These are phyloP conservation scores for Phaethornis superciliosus DNA, from an alignment of 2,113 vertebrate species.

Conservation along the genomic window DNA sequence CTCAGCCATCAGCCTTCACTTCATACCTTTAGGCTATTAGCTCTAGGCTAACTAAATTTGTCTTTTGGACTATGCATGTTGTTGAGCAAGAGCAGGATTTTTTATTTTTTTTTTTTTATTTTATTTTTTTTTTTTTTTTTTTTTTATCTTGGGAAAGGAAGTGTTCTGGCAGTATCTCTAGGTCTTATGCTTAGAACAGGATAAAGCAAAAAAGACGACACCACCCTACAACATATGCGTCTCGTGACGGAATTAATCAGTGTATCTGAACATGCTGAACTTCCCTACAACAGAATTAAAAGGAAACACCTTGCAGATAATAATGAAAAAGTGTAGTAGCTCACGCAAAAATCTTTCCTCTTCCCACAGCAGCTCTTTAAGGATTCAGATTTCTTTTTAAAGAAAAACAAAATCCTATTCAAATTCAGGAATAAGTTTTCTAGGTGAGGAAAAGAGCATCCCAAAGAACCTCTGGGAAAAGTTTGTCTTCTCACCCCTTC, in stretches of 20 bases:
- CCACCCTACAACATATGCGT: constrained; percentile 45
- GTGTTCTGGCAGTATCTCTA: constrained; percentile 55
- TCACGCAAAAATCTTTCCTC: constrained; percentile 58
- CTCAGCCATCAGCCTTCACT: not conserved
- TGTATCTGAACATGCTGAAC: constrained; percentile 65
- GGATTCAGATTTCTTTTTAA: not conserved
- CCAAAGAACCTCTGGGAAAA: not conserved
- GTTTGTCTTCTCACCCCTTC: not conserved
- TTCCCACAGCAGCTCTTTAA: constrained; percentile 48
- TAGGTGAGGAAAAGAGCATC: not conserved
- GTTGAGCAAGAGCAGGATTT: not conserved
- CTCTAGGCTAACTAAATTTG: not conserved
- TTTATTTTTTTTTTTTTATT: not conserved
- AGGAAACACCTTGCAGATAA: constrained; percentile 82
- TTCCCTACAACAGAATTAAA: constrained; percentile 68
- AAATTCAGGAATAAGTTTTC: not conserved
- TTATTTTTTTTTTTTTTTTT: not conserved
- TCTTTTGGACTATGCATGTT: not conserved
- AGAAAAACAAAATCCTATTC: not conserved
- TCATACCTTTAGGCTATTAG: constrained; percentile 23
- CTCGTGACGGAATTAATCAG: constrained; percentile 69
- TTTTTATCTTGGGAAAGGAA: constrained; percentile 62
- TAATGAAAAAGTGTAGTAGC: constrained; percentile 38
- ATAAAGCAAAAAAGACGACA: constrained; percentile 64
- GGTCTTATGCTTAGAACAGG: constrained; percentile 52